Evolutionary conservation across 2,113 vertebrate genomes (phyloP).

Genomic region (Suncus etruscus): DNA sequence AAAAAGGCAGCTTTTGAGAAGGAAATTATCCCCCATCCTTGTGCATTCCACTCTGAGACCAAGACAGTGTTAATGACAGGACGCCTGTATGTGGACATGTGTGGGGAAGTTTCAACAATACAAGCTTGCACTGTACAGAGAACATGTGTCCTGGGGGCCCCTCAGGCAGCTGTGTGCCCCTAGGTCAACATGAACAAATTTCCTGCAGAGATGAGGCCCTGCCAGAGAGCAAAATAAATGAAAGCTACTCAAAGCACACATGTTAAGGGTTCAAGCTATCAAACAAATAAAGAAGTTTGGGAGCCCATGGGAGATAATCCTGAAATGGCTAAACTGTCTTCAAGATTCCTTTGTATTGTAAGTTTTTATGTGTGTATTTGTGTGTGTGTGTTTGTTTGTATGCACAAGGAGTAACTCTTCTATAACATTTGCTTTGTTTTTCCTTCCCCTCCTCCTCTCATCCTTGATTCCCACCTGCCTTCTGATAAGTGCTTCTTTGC

Average conservation of each 20-base stretch:
- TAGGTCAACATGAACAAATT: conserved; percentile 58
- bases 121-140: conserved; percentile 53
- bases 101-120: conserved; percentile 43
- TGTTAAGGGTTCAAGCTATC: not conserved
- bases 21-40: conserved; percentile 24
- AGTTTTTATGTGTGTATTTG: not conserved
- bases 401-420: not conserved
- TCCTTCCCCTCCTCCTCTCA: not conserved
- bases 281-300: not conserved
- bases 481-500: not conserved
- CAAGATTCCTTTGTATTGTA: conserved; percentile 24
- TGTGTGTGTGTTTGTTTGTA: too few species aligned
- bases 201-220: not conserved
- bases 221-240: not conserved
- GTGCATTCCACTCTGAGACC: conserved; percentile 37
- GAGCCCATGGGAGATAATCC: not conserved
- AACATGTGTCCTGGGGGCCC: not conserved
- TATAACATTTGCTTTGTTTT: not conserved
- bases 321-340: not conserved
- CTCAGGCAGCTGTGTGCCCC: conserved; percentile 68
- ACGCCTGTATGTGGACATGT: conserved; percentile 40
- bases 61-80: conserved; percentile 42
- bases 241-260: not conserved
- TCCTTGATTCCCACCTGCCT: not conserved
- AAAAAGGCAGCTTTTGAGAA: conserved; percentile 64